Percentiles rank a stretch among this genome's conserved stretches.
Conservation (phyloP, 2,113 vertebrate genomes). For the Carollia perspicillata region DNA sequence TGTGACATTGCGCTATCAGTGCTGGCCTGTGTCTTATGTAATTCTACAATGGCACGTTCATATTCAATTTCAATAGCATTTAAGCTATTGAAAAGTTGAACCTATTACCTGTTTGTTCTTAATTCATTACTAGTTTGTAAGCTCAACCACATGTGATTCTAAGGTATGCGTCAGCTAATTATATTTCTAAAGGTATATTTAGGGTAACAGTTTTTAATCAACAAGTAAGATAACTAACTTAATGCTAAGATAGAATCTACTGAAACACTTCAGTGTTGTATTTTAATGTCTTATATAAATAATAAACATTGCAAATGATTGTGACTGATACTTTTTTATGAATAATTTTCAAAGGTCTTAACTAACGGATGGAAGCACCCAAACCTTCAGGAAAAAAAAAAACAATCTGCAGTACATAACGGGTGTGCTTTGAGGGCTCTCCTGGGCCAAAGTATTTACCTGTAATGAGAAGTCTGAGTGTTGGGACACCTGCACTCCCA, state of each 20-base stretch:
- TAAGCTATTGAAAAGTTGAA: not conserved
- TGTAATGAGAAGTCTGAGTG: not conserved
- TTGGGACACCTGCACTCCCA: not conserved
- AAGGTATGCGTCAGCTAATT: not conserved
- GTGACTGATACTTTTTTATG: not conserved
- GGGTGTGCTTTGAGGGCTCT: not conserved
- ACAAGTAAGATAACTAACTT: not conserved
- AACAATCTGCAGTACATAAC: not conserved
- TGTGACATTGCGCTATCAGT: not conserved
- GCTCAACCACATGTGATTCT: not conserved
- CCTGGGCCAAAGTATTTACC: not conserved
- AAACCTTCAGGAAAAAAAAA: not conserved
- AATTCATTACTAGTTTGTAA: not conserved
- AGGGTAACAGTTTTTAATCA: not conserved
- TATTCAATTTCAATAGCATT: not conserved
- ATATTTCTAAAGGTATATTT: not conserved
- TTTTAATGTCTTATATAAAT: not conserved
- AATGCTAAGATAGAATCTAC: not conserved
- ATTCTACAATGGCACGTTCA: not conserved
- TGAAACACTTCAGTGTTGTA: not conserved
- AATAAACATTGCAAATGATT: not conserved
- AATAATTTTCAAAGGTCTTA: not conserved
- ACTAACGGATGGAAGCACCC: not conserved
- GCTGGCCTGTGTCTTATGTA: too few species aligned
- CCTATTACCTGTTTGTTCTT: not conserved